Base-by-base conservation (phyloP, 1,140 invertebrate species). In the Brachionus rotundiformis region DNA sequence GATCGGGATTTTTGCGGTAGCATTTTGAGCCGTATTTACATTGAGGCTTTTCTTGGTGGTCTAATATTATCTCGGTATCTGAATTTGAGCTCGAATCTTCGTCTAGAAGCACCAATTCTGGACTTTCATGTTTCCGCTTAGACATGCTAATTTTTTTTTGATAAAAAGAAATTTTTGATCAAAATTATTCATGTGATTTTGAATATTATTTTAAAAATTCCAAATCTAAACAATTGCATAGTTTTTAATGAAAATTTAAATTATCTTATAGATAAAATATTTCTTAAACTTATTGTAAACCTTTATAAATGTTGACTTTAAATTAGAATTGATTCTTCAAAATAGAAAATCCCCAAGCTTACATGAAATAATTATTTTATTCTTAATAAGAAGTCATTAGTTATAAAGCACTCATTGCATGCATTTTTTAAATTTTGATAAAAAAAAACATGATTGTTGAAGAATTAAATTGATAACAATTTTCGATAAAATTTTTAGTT, bases 1-100 rank as follows among this genome's bases (percentile, higher is more conserved):
- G 94, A 0, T 89, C 88, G 8, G 91, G 87, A 90, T 94, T 95
- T 86, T 92, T 93, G 85, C 94, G 92, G 88, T 95, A 95, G 88
- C 94, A 95, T 84, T 92, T 91, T 19, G 84, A 86, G 39, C 93
- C 93, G 86, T 94, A 95, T 88, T 92, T 92, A 87, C 94, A 95
- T 4, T 88, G 83, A 11, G 86, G 47, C 31, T 79, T 79, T 13
- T 59, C 23, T n/a, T 16, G 16, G 10, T 8, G 3, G 13, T 63
- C 61, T 2, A 19, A n/a, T 68, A 5, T 36, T 31, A 36, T 5
- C 2, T 68, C 31, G 4, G 29, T 10, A n/a, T 23, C 63, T 36
- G 47, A 54, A 19, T 16, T 54, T 54, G 47, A 23, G 23, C 47
- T 54, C n/a, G 47, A 54, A 19, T 33, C 11, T 36, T 68, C 63